phyloP scores from a whole-genome alignment of 2,113 vertebrate species.

The Myotis davidii region DNA sequence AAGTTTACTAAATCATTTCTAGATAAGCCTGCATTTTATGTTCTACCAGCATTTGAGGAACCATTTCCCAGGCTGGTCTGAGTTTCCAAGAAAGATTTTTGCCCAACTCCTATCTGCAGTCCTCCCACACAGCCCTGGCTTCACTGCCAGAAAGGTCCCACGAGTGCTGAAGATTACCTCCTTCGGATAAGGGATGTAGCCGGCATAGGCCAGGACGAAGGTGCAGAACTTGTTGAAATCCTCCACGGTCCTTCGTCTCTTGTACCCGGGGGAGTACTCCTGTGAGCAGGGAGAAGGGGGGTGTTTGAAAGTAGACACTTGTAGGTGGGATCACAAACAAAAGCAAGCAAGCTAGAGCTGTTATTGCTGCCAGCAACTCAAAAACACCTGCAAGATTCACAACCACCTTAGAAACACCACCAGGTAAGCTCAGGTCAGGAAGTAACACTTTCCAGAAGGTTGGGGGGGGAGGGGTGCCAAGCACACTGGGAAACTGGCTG shows the following conservation, averaged over 20 bases:
- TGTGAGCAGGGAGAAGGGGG: slow-evolving; percentile 58
- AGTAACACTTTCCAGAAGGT: neutral
- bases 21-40: neutral
- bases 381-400: neutral
- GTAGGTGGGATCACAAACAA: neutral
- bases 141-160: neutral
- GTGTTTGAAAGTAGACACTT: neutral
- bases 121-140: neutral
- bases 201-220: slow-evolving; percentile 97
- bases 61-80: neutral
- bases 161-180: slow-evolving; percentile 86
- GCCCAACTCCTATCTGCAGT: neutral
- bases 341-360: neutral
- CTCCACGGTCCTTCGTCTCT: slow-evolving; percentile 94
- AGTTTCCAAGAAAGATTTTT: neutral
- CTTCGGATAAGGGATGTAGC: slow-evolving; percentile 97
- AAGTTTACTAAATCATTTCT: neutral
- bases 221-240: slow-evolving; percentile 99
- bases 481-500: slow-evolving; percentile 3
- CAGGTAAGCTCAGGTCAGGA: neutral
- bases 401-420: neutral
- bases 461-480: neutral
- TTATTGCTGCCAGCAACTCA: neutral
- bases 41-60: neutral
- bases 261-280: slow-evolving; percentile 91